Evolutionary conservation across 2,888 invertebrate genomes (phyloP).

Genomic region (Nemurella pictetii): DNA sequence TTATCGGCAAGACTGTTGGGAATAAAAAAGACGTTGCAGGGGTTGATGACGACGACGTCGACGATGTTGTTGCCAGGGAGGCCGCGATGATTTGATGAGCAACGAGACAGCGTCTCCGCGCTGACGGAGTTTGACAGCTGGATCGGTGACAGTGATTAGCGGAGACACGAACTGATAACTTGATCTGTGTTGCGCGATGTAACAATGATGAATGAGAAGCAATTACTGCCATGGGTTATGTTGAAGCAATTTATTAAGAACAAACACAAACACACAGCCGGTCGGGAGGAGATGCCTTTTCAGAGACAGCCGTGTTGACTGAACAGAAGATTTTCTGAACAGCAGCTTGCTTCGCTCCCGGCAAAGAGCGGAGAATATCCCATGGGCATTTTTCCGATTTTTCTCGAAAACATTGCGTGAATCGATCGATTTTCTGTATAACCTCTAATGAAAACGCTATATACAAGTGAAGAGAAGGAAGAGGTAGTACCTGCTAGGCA

Average conservation of each 20-base stretch:
- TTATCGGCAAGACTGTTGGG: neutral
- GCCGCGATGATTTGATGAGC: neutral
- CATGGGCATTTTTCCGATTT: too few relatives aligned
- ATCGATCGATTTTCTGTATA: too few relatives aligned
- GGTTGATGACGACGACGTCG: neutral
- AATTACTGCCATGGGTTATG: neutral
- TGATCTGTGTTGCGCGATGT: neutral
- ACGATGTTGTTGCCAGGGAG: neutral
- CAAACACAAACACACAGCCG: too few relatives aligned
- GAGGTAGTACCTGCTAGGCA: too few relatives aligned
- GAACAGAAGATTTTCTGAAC: too few relatives aligned
- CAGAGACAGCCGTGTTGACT: too few relatives aligned
- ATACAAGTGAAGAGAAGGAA: too few relatives aligned
- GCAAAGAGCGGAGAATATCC: too few relatives aligned
- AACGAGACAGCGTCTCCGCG: neutral
- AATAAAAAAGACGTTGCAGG: neutral
- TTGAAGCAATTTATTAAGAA: neutral
- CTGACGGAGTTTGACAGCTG: neutral
- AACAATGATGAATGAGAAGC: neutral
- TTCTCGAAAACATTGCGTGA: too few relatives aligned
- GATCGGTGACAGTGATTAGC: neutral
- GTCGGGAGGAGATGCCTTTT: too few relatives aligned
- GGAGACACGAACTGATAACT: neutral
- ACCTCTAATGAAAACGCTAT: too few relatives aligned
- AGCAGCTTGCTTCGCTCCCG: too few relatives aligned